Percentiles rank a stretch among this genome's conserved stretches.
Evolutionary conservation across 2,113 vertebrate genomes (phyloP).

Genomic region (Heterotis niloticus): DNA sequence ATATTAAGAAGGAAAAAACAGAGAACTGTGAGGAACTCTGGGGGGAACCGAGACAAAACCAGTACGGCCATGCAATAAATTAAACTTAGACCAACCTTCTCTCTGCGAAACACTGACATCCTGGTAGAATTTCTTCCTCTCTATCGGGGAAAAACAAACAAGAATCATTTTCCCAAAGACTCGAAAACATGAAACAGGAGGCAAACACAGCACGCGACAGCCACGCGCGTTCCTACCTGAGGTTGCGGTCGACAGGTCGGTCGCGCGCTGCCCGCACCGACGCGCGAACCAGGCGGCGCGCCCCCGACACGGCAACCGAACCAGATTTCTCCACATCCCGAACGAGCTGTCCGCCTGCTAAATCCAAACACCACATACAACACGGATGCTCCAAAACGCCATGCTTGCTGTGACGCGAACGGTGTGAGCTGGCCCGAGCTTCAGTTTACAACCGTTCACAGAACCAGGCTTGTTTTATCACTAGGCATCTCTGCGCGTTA

Average conservation of each 20-base stretch:
- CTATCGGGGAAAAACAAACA: slow-evolving; percentile 50
- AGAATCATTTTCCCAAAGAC: neutral
- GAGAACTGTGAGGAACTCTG: neutral
- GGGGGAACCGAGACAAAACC: no score
- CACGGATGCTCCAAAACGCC: no score
- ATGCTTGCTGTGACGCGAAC: no score
- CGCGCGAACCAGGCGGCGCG: slow-evolving; percentile 28
- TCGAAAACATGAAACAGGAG: neutral
- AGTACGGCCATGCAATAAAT: no score
- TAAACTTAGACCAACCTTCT: slow-evolving; percentile 71
- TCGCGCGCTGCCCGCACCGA: slow-evolving; percentile 26
- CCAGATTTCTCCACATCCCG: slow-evolving; percentile 50
- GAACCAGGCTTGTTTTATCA: no score
- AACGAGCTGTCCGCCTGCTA: neutral
- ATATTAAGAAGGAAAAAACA: slow-evolving; percentile 1
- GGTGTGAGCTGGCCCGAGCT: no score
- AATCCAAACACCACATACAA: neutral
- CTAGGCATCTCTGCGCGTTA: no score
- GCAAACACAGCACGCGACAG: neutral
- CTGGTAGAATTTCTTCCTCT: slow-evolving; percentile 86
- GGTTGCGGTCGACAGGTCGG: slow-evolving; percentile 43
- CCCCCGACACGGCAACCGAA: slow-evolving; percentile 37
- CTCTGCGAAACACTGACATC: slow-evolving; percentile 87
- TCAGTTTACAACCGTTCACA: no score
- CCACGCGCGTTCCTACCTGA: slow-evolving; percentile 44